Conservation (phyloP, 2,888 invertebrate genomes). For the Notocelia uddmanniana region DNA sequence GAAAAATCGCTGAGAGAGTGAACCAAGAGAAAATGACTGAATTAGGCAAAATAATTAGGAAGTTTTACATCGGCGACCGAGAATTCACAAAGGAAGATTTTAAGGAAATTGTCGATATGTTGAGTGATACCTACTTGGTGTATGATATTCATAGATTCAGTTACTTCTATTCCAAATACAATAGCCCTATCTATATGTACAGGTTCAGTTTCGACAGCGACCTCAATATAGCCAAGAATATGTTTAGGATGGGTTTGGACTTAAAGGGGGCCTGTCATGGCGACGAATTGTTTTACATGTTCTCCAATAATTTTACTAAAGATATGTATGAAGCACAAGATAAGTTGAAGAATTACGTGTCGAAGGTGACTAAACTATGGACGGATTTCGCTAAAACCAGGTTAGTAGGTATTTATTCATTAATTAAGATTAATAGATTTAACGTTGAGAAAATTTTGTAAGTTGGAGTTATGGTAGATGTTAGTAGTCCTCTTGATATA, state of each 20-base stretch:
- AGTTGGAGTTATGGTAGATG: too few relatives aligned
- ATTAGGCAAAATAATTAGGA: slow-evolving; percentile 53
- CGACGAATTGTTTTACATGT: slow-evolving; percentile 73
- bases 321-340: slow-evolving; percentile 60
- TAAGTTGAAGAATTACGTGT: slow-evolving; percentile 57
- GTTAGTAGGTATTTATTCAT: slow-evolving; percentile 54
- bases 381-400: slow-evolving; percentile 75
- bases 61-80: slow-evolving; percentile 51
- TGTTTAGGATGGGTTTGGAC: slow-evolving; percentile 44
- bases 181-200: slow-evolving; percentile 53
- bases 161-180: slow-evolving; percentile 48
- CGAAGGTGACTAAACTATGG: slow-evolving; percentile 69
- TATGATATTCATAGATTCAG: slow-evolving; percentile 53
- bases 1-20: slow-evolving; percentile 48
- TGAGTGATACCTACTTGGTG: slow-evolving; percentile 51
- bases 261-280: slow-evolving; percentile 68
- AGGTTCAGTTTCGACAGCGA: slow-evolving; percentile 56
- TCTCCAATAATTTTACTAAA: slow-evolving; percentile 61
- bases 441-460: too few relatives aligned
- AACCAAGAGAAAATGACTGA: slow-evolving; percentile 48
- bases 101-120: slow-evolving; percentile 46
- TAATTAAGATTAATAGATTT: not conserved
- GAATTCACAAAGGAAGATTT: slow-evolving; percentile 50
- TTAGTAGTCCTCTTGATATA: too few relatives aligned
- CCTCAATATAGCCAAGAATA: slow-evolving; percentile 54